Base-by-base conservation (phyloP, 2,113 vertebrate genomes). In the Vombatus ursinus region DNA sequence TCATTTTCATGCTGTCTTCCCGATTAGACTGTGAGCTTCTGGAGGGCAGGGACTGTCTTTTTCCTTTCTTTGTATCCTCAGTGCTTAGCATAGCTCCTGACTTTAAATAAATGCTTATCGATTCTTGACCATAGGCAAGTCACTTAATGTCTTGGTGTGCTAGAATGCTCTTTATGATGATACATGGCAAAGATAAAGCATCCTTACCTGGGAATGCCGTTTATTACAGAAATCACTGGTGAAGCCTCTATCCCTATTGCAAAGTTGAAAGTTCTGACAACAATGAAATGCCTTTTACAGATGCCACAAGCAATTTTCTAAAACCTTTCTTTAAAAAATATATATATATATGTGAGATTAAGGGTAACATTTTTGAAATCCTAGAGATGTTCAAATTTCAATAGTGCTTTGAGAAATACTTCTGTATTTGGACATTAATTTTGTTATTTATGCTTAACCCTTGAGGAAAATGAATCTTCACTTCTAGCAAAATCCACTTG, bases 361-460 rank as follows among this genome's bases (percentile, higher is more conserved):
- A 37, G 31, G 57, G 57, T 92, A 68, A 16, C 2, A 96, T 93
- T 94, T 96, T 90, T 93, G 95, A 51, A 89, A 95, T 89, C 52
- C 57, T 37, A 54, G 6, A 50, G 47, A 96, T 94, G 52, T 94
- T 92, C 50, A 57, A 95, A 77, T 2, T 37, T 11, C 57, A 68
- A 31, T 31, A 37, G 2, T 68, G 2, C 31, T 31, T 68, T 31
- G 28, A 68, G 10, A 37, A 31, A 68, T 68, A 68, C 23, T 57
- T 68, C 57, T 68, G 10, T 28, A 28, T 57, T 57, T 57, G 54
- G 54, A 57, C 6, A 54, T 25, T 25, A 25, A 57, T 57, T 28
- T 57, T 90, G 93, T 93, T 31, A 49, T 5, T 96, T 92, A 93
- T 57, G 2, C 84, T 49, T 95, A 6, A 1, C 92, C 93, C 3